phyloP scores from a whole-genome alignment of 1,140 invertebrate genomes.

The Zaprionus camerounensis region DNA sequence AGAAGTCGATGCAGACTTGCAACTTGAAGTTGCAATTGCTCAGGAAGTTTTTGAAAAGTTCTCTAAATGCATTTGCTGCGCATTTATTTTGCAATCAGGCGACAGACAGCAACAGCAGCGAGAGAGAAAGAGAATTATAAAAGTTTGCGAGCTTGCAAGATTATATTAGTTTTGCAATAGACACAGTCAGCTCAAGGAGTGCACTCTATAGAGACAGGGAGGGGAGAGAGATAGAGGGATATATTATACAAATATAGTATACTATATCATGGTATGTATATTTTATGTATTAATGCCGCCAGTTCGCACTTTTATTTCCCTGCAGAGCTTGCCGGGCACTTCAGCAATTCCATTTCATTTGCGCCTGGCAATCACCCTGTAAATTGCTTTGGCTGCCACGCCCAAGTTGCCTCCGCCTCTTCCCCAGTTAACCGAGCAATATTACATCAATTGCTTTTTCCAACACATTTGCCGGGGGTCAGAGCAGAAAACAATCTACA shows the following conservation, averaged over 20 bases:
- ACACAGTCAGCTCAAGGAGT: neutral
- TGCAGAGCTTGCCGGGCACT: neutral
- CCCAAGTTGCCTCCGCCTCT: neutral
- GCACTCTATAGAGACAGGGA: neutral
- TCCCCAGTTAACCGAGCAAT: slow-evolving; percentile 40
- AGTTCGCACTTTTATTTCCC: slow-evolving; percentile 7
- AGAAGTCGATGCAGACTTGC: slow-evolving; percentile 19
- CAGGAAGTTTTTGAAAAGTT: slow-evolving; percentile 37
- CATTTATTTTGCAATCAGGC: slow-evolving; percentile 71
- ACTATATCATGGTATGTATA: neutral
- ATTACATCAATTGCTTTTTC: slow-evolving; percentile 62
- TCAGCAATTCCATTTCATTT: slow-evolving; percentile 42
- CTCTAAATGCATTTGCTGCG: slow-evolving; percentile 68
- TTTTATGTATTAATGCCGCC: neutral
- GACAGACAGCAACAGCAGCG: slow-evolving; percentile 16
- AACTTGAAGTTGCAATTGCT: slow-evolving; percentile 2
- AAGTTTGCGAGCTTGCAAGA: slow-evolving; percentile 49
- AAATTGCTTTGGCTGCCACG: slow-evolving; percentile 14
- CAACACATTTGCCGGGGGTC: slow-evolving; percentile 60
- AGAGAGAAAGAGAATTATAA: slow-evolving; percentile 60
- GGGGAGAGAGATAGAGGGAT: too few relatives aligned
- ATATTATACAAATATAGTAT: neutral
- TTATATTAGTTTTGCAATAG: slow-evolving; percentile 8
- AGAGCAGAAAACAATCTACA: slow-evolving; percentile 47
- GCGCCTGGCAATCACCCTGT: slow-evolving; percentile 27